phyloP scores from a whole-genome alignment of 2,113 vertebrate genomes.

The Eurypyga helias region DNA sequence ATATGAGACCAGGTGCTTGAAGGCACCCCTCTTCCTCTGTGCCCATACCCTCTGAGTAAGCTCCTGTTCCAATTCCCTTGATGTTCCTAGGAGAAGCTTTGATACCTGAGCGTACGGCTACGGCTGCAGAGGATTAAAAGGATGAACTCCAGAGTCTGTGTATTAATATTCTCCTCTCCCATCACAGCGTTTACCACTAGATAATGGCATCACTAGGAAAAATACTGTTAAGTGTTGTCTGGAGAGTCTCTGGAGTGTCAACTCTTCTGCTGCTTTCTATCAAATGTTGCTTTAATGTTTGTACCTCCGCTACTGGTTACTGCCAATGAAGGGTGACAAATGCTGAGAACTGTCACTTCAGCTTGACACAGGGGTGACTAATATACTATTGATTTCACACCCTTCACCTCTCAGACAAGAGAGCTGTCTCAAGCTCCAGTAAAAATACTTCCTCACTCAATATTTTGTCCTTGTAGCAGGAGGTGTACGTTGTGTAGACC shows the following conservation, averaged over 20 bases:
- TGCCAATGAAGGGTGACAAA: background rate
- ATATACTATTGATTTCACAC: background rate
- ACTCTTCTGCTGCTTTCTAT: background rate
- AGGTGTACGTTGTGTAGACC: background rate
- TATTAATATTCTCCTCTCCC: background rate
- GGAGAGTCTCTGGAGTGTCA: background rate
- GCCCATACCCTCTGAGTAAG: background rate
- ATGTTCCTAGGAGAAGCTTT: background rate
- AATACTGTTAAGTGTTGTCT: background rate
- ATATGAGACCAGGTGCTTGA: background rate
- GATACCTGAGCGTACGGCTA: background rate
- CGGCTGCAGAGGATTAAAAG: background rate
- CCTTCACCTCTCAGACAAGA: background rate
- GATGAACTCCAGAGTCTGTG: background rate
- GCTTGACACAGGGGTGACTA: background rate
- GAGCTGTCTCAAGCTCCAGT: background rate
- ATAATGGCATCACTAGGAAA: background rate
- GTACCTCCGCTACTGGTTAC: background rate
- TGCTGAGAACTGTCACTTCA: background rate
- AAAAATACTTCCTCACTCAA: background rate
- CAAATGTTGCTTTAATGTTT: background rate
- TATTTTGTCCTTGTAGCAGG: background rate
- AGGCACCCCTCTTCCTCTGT: background rate
- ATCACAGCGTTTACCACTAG: background rate
- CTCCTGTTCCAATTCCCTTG: background rate